Evolutionary conservation across 2,888 invertebrate species (phyloP), one percentile per base, ranked within the genome.

Genomic region (Salticus scenicus): DNA sequence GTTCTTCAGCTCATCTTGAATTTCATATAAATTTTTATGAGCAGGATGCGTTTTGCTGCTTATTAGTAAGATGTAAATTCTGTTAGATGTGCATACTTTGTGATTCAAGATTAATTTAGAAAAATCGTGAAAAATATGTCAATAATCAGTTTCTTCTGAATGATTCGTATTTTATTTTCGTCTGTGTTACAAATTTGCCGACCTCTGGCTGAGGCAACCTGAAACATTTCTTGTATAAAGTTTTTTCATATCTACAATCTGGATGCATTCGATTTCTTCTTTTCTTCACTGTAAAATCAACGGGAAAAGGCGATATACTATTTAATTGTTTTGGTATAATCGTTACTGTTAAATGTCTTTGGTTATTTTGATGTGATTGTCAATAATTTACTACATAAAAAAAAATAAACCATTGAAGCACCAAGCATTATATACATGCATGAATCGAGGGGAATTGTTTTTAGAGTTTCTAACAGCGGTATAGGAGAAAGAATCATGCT

Each of bases 241-340:
- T 27, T 27, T 30, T 31, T 28, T 14, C 42, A 24, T 42, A 37
- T 28, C 42, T 67, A 31, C 20, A 37, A 12, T 33, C 37, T 37
- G 37, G 7, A 67, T 67, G 14, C 67, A 37, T 67, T 67, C 37
- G 33, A 31, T 67, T 20, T 24, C 67, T 12, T 12, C n/a, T 12
- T 51, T 51, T 31, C 31, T 33, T 71, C 83, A 83, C 77, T 83
- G 83, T 76, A 72, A n/a, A 77, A 72, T 77, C 76, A 84, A 72
- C 78, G 83, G 77, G 77, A 41, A 20, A 57, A 37, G 30, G 57
- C 30, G 24, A 42, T 47, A 42, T 41, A 5, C 33, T 33, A 67
- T 28, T 67, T 33, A 28, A 33, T 24, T 63, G 24, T 31, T 20
- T 67, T 30, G 0, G n/a, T 67, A 24, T 31, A 37, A 37, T 30